Evolutionary conservation across 2,113 vertebrate species (phyloP).

Genomic region (Lichenostomus cassidix): DNA sequence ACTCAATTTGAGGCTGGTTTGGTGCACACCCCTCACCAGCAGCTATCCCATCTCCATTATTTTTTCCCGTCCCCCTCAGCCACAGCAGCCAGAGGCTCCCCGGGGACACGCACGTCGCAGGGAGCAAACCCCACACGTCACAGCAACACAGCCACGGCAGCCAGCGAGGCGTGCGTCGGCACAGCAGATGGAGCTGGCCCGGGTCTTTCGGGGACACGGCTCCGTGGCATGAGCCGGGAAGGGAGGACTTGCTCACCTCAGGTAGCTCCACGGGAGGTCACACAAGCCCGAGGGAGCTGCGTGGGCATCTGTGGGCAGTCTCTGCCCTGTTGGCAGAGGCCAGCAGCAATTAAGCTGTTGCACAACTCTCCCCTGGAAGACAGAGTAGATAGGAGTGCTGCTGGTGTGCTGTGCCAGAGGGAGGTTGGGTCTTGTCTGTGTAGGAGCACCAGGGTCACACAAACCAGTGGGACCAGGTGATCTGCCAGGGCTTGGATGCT

Average conservation of each 20-base stretch:
- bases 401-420: background rate
- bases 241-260: background rate
- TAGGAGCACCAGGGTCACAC: fast-evolving
- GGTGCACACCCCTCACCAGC: background rate
- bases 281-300: background rate
- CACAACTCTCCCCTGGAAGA: background rate
- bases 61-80: background rate
- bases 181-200: background rate
- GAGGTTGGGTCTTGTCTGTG: background rate
- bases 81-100: background rate
- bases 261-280: background rate
- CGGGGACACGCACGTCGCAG: fast-evolving
- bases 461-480: background rate
- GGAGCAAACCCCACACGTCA: background rate
- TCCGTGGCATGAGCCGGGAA: fast-evolving
- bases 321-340: background rate
- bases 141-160: fast-evolving
- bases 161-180: fast-evolving
- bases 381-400: fast-evolving
- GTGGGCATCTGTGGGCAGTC: background rate
- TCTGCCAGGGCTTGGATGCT: background rate
- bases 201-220: fast-evolving
- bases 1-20: fast-evolving
- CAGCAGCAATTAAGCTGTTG: background rate
- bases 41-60: fast-evolving